Percentiles rank a stretch among this genome's conserved stretches.
Conservation (phyloP, 2,797 vertebrate genomes). For the Salmo trutta region DNA sequence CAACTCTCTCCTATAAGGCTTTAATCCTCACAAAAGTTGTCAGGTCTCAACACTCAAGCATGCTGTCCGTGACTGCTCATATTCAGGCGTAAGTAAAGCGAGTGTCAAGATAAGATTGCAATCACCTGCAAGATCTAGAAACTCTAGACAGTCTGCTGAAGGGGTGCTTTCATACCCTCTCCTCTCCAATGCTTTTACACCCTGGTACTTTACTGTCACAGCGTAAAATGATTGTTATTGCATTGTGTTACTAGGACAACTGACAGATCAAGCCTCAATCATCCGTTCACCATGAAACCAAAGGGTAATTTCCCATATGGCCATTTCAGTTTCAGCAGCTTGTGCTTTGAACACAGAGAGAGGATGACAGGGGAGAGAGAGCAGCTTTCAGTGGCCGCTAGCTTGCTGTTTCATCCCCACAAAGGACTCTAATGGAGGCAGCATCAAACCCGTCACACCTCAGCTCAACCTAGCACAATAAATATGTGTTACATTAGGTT, state of each 20-base stretch:
- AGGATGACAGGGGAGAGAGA: slow-evolving; percentile 23
- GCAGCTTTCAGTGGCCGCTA: slow-evolving; percentile 35
- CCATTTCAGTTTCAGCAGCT: slow-evolving; percentile 33
- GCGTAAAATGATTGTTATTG: slow-evolving; percentile 62
- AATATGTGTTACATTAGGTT: slow-evolving; percentile 71
- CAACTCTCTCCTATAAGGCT: slow-evolving; percentile 59
- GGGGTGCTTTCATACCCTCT: slow-evolving; percentile 38
- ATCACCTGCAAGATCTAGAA: slow-evolving; percentile 41
- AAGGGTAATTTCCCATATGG: slow-evolving; percentile 57
- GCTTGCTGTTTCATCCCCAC: slow-evolving; percentile 41
- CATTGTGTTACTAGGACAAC: slow-evolving; percentile 57
- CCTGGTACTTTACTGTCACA: slow-evolving; percentile 47
- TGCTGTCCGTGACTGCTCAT: slow-evolving; percentile 60
- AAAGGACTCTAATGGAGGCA: slow-evolving; percentile 75
- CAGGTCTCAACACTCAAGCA: slow-evolving; percentile 55
- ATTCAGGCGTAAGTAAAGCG: slow-evolving; percentile 59
- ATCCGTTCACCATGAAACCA: slow-evolving; percentile 45
- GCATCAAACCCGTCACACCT: slow-evolving; percentile 65
- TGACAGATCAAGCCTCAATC: slow-evolving; percentile 51
- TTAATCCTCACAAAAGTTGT: slow-evolving; percentile 69
- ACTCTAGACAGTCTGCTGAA: slow-evolving; percentile 41
- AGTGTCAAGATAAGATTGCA: slow-evolving; percentile 60
- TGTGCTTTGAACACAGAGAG: slow-evolving; percentile 46
- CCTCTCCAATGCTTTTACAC: slow-evolving; percentile 47
- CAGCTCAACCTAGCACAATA: slow-evolving; percentile 70